These are phyloP conservation scores for Taurulus bubalis DNA, from an alignment of 2,113 vertebrate species.

Conservation along the genomic window DNA sequence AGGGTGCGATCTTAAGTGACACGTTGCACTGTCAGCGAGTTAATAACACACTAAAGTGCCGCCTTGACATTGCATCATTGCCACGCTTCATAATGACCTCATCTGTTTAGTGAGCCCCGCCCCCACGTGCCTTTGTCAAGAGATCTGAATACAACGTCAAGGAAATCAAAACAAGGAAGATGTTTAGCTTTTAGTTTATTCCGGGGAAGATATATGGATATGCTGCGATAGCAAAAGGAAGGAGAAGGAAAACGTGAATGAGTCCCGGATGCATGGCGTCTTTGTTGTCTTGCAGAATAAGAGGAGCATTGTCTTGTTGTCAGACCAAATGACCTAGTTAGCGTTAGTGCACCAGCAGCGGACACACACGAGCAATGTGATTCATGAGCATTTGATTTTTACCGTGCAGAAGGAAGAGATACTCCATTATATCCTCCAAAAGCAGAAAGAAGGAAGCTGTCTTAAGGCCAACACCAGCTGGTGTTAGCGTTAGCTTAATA, in stretches of 20 bases:
- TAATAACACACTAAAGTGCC: background rate
- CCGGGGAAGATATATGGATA: accelerated
- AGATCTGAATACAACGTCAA: conserved; percentile 34
- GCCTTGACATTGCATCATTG: conserved; percentile 67
- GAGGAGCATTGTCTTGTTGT: background rate
- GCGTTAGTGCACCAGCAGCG: background rate
- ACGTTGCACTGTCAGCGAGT: background rate
- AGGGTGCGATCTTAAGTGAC: background rate
- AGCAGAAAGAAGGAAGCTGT: background rate
- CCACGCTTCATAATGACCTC: conserved; percentile 62
- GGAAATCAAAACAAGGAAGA: conserved; percentile 60
- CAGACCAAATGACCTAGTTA: conserved; percentile 4
- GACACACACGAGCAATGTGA: background rate
- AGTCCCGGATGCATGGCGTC: accelerated
- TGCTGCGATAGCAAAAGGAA: background rate
- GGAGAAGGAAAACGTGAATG: background rate
- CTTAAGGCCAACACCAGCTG: background rate
- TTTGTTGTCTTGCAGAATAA: conserved; percentile 2
- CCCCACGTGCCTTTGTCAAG: conserved; percentile 67
- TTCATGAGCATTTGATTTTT: no score
- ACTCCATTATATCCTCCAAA: background rate
- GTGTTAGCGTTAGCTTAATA: conserved; percentile 21
- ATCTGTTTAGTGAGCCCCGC: conserved; percentile 55
- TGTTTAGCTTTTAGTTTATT: background rate
- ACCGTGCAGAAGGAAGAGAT: background rate